A percentile compares a stretch with the other conserved stretches of the same genome.
Conservation (phyloP, 2,113 vertebrate genomes). For the Cyprinodon brontotheroides region DNA sequence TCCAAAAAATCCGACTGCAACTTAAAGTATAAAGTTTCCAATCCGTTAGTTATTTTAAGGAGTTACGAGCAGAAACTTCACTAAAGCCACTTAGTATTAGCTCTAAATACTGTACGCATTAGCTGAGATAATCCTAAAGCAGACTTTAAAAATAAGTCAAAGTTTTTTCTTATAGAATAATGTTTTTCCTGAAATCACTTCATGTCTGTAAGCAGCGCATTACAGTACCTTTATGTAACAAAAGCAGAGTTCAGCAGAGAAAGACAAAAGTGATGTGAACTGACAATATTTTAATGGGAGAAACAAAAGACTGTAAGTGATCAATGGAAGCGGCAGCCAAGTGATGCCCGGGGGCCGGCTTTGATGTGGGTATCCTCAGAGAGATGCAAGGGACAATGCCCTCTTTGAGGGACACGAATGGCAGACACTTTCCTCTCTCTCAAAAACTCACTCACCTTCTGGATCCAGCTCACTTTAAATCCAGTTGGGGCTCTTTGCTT, state of each 20-base stretch:
- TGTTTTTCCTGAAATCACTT: slow-evolving; percentile 29
- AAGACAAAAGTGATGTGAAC: slow-evolving; percentile 83
- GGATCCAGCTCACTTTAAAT: slow-evolving; percentile 18
- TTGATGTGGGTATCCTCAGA: slow-evolving; percentile 86
- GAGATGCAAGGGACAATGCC: slow-evolving; percentile 82
- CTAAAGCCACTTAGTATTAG: neutral
- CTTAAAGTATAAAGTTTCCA: neutral
- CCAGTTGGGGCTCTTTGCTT: slow-evolving; percentile 23
- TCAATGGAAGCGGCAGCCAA: slow-evolving; percentile 85
- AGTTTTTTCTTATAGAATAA: neutral
- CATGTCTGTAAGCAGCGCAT: slow-evolving; percentile 24
- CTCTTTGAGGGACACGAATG: slow-evolving; percentile 81
- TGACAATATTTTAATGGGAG: slow-evolving; percentile 84
- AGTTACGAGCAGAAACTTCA: neutral
- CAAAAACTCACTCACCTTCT: slow-evolving; percentile 46
- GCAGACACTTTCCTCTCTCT: slow-evolving; percentile 74
- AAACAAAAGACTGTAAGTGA: slow-evolving; percentile 88
- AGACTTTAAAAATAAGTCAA: neutral
- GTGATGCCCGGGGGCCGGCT: slow-evolving; percentile 83
- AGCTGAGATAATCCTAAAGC: no score
- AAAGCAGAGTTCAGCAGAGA: slow-evolving; percentile 79
- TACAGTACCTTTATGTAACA: slow-evolving; percentile 75
- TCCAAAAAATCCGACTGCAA: neutral
- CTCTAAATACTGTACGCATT: neutral
- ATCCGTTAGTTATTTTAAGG: neutral